phyloP scores from a whole-genome alignment of 2,888 invertebrate genomes.

The Urechis unicinctus region DNA sequence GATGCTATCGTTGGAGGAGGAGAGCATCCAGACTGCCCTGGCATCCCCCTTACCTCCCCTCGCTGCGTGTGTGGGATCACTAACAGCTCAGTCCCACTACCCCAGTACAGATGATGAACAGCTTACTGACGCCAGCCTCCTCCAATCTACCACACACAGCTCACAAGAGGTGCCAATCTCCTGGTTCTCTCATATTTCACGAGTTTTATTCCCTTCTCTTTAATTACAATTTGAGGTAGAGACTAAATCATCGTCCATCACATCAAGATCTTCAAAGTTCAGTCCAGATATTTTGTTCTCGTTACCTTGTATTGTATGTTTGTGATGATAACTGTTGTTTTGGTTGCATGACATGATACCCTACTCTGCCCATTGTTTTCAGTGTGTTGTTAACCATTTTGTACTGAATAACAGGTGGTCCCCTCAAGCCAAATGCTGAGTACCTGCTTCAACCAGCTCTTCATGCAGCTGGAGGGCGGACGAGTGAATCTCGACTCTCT shows the following conservation, averaged over 20 bases:
- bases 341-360: too few relatives aligned
- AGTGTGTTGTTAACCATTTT: too few relatives aligned
- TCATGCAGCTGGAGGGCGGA: conserved; percentile 58
- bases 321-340: too few relatives aligned
- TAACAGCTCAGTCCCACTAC: conserved; percentile 7
- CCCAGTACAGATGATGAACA: conserved; percentile 34
- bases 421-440: conserved; percentile 58
- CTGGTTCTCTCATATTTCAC: too few relatives aligned
- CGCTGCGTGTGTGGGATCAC: background rate
- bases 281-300: too few relatives aligned
- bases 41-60: conserved; percentile 44
- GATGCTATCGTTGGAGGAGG: conserved; percentile 63
- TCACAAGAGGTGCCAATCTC: too few relatives aligned
- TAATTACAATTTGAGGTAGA: too few relatives aligned
- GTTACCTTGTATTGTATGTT: too few relatives aligned
- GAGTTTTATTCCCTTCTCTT: too few relatives aligned
- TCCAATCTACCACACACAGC: conserved; percentile 1
- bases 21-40: conserved; percentile 58
- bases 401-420: conserved; percentile 5
- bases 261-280: too few relatives aligned
- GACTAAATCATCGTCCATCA: too few relatives aligned
- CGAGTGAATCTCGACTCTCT: conserved; percentile 76
- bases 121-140: conserved; percentile 23
- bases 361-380: too few relatives aligned
- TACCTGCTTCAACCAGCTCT: conserved; percentile 64